Evolutionary conservation across 2,113 vertebrate genomes (phyloP).

Genomic region (Pseudolaguvia tuberculata): DNA sequence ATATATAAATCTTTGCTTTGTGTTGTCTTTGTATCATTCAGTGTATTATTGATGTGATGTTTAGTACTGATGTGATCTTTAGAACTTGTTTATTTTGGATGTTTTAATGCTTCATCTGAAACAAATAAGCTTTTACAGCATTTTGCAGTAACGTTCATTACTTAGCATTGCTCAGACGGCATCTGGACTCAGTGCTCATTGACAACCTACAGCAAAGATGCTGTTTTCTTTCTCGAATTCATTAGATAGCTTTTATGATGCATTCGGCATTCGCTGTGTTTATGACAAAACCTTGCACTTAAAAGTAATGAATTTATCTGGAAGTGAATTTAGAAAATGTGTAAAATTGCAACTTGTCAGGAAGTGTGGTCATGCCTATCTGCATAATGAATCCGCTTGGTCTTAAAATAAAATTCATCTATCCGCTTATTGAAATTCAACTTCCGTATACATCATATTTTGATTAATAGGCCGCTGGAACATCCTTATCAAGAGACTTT

Average conservation of each 20-base stretch:
- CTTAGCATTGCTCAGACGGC: neutral
- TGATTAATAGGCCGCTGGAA: neutral
- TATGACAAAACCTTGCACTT: constrained; percentile 3
- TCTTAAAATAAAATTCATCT: neutral
- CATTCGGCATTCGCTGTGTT: neutral
- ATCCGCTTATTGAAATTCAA: constrained; percentile 22
- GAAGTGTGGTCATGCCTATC: neutral
- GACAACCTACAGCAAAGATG: constrained; percentile 18
- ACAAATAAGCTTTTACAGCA: constrained; percentile 19
- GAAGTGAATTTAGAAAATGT: neutral
- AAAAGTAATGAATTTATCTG: neutral
- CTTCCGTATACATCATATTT: constrained; percentile 3
- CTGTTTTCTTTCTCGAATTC: constrained; percentile 12
- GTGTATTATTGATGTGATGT: too few relatives aligned
- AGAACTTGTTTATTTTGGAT: constrained; percentile 8
- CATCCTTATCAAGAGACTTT: neutral
- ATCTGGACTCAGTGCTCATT: constrained; percentile 1
- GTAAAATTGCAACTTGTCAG: constrained; percentile 2
- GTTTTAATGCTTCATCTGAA: constrained; percentile 20
- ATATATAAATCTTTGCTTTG: too few relatives aligned
- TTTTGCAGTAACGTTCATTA: constrained; percentile 31
- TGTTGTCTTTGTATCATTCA: too few relatives aligned
- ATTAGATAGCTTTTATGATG: constrained; percentile 14
- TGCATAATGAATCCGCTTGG: neutral
- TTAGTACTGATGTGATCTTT: too few relatives aligned